These are phyloP conservation scores for Excalfactoria chinensis DNA, from an alignment of 2,113 vertebrate genomes.

Conservation along the genomic window DNA sequence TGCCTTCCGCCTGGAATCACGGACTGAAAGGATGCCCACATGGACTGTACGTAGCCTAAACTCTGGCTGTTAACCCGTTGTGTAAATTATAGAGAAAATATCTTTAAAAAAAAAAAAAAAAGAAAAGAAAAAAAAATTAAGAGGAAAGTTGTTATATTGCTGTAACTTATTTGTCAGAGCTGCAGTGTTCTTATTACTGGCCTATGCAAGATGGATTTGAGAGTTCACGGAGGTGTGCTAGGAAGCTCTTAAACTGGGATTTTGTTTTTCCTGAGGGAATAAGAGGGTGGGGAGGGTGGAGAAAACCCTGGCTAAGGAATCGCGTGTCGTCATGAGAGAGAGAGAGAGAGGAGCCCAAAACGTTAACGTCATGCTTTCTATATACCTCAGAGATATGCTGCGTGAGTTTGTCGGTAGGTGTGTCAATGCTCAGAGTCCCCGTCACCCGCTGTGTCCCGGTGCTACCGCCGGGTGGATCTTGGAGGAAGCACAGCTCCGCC, in stretches of 20 bases:
- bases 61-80: constrained; percentile 63
- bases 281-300: not conserved
- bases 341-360: constrained; percentile 34
- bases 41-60: constrained; percentile 53
- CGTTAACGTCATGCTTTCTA: constrained; percentile 58
- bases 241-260: constrained; percentile 57
- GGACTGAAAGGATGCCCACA: constrained; percentile 57
- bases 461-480: not conserved
- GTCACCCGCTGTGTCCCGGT: not conserved
- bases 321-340: not conserved
- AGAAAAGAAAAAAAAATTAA: constrained; percentile 9
- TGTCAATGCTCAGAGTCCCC: constrained; percentile 9
- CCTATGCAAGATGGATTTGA: constrained; percentile 69
- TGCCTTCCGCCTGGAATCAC: constrained; percentile 75
- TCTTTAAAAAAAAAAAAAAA: constrained; percentile 42
- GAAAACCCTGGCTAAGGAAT: constrained; percentile 10
- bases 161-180: constrained; percentile 77
- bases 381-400: constrained; percentile 78
- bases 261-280: not conserved
- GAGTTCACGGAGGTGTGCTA: constrained; percentile 35
- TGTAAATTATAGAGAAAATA: constrained; percentile 75
- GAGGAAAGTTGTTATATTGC: constrained; percentile 71
- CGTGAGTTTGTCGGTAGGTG: constrained; percentile 10
- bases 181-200: constrained; percentile 75
- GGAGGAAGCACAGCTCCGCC: not conserved